Conservation (phyloP, 2,113 vertebrate species). For the Chloropsis hardwickii region DNA sequence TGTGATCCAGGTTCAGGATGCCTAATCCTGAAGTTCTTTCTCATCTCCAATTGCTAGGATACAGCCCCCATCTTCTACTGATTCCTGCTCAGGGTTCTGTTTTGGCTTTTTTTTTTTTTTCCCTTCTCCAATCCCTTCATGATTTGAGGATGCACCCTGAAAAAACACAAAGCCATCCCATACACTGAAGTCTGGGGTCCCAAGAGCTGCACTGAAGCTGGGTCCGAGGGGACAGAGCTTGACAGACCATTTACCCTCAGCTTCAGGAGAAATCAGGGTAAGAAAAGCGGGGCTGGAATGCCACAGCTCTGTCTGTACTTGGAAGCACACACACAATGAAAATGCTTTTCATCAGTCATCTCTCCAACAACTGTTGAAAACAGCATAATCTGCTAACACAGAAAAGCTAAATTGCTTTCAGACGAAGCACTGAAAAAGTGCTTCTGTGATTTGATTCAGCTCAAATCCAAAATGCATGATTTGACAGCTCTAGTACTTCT, state of each 20-base stretch:
- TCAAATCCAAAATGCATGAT: not conserved
- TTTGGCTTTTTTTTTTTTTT: fast-evolving
- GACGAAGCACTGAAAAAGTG: not conserved
- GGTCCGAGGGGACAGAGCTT: not conserved
- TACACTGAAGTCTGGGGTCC: not conserved
- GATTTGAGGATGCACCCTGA: not conserved
- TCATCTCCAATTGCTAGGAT: not conserved
- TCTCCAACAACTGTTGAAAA: slow-evolving; percentile 55
- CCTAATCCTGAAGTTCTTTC: not conserved
- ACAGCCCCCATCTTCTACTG: not conserved
- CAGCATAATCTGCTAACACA: slow-evolving; percentile 50
- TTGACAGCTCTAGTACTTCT: not conserved
- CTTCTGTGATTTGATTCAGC: not conserved
- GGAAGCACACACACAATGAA: slow-evolving; percentile 6
- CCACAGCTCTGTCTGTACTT: slow-evolving; percentile 1
- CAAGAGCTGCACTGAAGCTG: not conserved
- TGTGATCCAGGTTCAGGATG: not conserved
- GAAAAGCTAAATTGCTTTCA: slow-evolving; percentile 61
- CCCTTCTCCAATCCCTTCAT: not conserved
- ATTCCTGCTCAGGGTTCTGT: not conserved
- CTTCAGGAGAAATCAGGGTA: not conserved
- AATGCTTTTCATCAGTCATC: slow-evolving; percentile 42
- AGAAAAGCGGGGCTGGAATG: not conserved
- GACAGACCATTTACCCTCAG: not conserved
- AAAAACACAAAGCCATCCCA: not conserved